Conservation (phyloP, 2,113 vertebrate genomes). For the Spea bombifrons region DNA sequence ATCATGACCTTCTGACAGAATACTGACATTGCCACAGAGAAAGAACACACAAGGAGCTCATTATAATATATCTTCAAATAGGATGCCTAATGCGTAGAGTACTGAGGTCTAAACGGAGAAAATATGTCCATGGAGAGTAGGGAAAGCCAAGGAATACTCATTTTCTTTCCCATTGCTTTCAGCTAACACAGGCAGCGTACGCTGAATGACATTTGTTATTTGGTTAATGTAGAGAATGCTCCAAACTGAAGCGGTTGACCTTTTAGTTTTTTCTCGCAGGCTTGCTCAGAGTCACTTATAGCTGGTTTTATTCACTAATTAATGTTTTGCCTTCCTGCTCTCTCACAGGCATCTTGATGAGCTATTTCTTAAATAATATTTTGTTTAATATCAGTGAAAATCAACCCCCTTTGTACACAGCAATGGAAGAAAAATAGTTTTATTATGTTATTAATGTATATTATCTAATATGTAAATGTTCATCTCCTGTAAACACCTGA, state of each 20-base stretch:
- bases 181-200: slow-evolving; percentile 30
- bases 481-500: no score
- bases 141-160: slow-evolving; percentile 24
- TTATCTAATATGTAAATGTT: no score
- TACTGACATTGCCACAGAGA: slow-evolving; percentile 12
- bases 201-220: slow-evolving; percentile 45
- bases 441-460: no score
- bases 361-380: neutral
- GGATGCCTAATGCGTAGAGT: slow-evolving; percentile 1
- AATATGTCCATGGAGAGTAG: neutral
- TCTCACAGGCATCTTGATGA: slow-evolving; percentile 35
- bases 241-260: slow-evolving; percentile 41
- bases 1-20: slow-evolving; percentile 25
- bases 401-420: neutral
- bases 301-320: slow-evolving; percentile 45
- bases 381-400: slow-evolving; percentile 1
- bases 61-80: slow-evolving; percentile 18
- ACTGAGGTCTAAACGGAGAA: neutral
- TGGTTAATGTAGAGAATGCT: slow-evolving; percentile 43
- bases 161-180: slow-evolving; percentile 25
- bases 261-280: slow-evolving; percentile 42
- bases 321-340: slow-evolving; percentile 29
- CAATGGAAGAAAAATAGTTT: no score
- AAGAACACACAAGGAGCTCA: slow-evolving; percentile 4
- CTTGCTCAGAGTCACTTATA: slow-evolving; percentile 45